Percentiles rank a stretch among this genome's conserved stretches.
Evolutionary conservation across 1,140 invertebrate genomes (phyloP).

Genomic region (Archivesica marissinica): DNA sequence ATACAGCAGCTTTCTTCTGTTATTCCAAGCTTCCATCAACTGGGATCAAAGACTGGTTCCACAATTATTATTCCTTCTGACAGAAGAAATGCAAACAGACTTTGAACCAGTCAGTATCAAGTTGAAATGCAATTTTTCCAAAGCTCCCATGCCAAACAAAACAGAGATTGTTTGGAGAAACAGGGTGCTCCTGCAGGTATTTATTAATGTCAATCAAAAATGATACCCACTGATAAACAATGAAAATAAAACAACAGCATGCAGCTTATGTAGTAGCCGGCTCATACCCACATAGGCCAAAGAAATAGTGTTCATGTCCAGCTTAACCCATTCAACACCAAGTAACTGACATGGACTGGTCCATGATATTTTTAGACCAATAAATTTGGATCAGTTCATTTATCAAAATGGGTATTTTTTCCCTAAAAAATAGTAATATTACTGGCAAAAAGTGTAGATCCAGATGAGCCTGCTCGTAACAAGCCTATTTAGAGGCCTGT

Average conservation of each 20-base stretch:
- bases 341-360: too few species aligned
- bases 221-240: slow-evolving; percentile 32
- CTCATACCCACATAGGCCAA: not conserved
- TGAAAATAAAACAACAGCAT: slow-evolving; percentile 41
- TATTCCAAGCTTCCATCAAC: slow-evolving; percentile 57
- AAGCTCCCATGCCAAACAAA: slow-evolving; percentile 40
- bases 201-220: slow-evolving; percentile 50
- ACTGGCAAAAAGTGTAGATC: too few species aligned
- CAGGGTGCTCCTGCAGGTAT: slow-evolving; percentile 25
- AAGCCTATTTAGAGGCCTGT: too few species aligned
- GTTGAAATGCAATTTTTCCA: slow-evolving; percentile 27
- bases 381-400: too few species aligned
- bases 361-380: too few species aligned
- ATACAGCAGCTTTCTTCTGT: slow-evolving; percentile 49
- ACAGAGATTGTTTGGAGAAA: slow-evolving; percentile 39
- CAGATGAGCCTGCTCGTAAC: too few species aligned
- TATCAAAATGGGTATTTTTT: too few species aligned
- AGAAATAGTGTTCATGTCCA: not conserved
- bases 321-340: too few species aligned
- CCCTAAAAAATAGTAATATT: too few species aligned
- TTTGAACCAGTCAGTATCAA: slow-evolving; percentile 55
- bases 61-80: slow-evolving; percentile 58
- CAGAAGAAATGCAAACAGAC: slow-evolving; percentile 53
- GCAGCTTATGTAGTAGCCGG: not conserved
- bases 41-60: slow-evolving; percentile 56